Evolutionary conservation across 2,888 invertebrate species (phyloP), one percentile per base, ranked within the genome.

Genomic region (Latrodectus elegans): DNA sequence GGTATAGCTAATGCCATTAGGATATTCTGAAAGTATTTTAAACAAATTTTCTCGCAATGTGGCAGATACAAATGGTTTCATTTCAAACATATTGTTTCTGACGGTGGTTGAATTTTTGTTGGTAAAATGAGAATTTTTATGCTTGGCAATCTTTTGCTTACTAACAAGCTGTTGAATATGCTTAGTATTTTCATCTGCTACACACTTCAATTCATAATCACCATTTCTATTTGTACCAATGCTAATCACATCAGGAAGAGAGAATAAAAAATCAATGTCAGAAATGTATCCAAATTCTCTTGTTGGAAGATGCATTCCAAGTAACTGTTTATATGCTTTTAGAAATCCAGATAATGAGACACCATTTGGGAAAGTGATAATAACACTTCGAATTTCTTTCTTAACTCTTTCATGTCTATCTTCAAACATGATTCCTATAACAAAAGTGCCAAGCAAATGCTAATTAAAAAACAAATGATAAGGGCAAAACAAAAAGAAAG

Each of bases 161-260:
- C 53, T 17, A 55, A 87, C 86, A 72, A 87, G 81, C n/a, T 87
- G 81, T 17, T 82, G 77, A 26, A 87, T 87, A 15, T 87, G 86
- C 55, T 81, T 53, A 26, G 86, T 81, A 8, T n/a, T 53, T 68
- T 87, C 72, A 80, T 87, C 80, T 17, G 77, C 86, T 60, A 87
- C 55, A 3, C 70, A 80, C 55, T 6, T 22, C 8, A 87, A 67
- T 0, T 72, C 14, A 60, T 17, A 15, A 15, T 65, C 53, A 6
- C 86, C 86, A 75, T 26, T 49, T n/a, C 51, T 68, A 22, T 77
- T 52, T 15, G 52, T 49, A 51, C 55, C 38, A n/a, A 87, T 55
- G 26, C 72, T 26, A 26, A 87, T 77, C 8, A 82, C 81, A 73
- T 87, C 81, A n/a, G 77, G 65, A 17, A 87, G 70, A 49, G 81